Evolutionary conservation across 2,888 invertebrate species (phyloP).

Genomic region (Hyles lineata): DNA sequence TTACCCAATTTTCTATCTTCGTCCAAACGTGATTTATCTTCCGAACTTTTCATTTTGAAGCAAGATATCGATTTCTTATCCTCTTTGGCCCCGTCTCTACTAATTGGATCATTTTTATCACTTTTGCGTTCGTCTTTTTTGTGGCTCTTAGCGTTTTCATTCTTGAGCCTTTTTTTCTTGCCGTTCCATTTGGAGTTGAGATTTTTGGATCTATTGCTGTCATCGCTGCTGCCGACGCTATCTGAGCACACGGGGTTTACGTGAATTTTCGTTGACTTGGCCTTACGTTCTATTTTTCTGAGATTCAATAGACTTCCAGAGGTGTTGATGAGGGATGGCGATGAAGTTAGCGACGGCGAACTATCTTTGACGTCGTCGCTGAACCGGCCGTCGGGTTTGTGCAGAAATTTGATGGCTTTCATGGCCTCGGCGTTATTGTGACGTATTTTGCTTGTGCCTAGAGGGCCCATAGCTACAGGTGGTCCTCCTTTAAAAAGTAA

Average conservation of each 20-base stretch:
- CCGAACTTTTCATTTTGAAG: slow-evolving; percentile 79
- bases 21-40: slow-evolving; percentile 71
- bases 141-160: slow-evolving; percentile 56
- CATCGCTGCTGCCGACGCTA: slow-evolving; percentile 72
- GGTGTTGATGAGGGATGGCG: slow-evolving; percentile 66
- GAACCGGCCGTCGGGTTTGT: slow-evolving; percentile 60
- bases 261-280: slow-evolving; percentile 80
- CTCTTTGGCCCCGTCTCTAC: slow-evolving; percentile 68
- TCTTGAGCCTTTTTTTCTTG: slow-evolving; percentile 78
- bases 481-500: slow-evolving; percentile 81
- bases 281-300: slow-evolving; percentile 76
- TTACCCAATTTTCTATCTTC: slow-evolving; percentile 70
- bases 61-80: slow-evolving; percentile 79
- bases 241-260: slow-evolving; percentile 81
- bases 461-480: slow-evolving; percentile 83
- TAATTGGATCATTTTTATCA: slow-evolving; percentile 69
- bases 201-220: slow-evolving; percentile 72
- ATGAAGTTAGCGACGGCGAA: slow-evolving; percentile 64
- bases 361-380: slow-evolving; percentile 67
- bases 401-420: slow-evolving; percentile 69
- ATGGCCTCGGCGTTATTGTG: slow-evolving; percentile 64
- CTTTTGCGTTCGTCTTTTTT: slow-evolving; percentile 58
- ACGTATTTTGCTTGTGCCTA: slow-evolving; percentile 76
- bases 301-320: slow-evolving; percentile 73
- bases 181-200: slow-evolving; percentile 74